Conservation (phyloP, 2,113 vertebrate species). For the Strix aluco region DNA sequence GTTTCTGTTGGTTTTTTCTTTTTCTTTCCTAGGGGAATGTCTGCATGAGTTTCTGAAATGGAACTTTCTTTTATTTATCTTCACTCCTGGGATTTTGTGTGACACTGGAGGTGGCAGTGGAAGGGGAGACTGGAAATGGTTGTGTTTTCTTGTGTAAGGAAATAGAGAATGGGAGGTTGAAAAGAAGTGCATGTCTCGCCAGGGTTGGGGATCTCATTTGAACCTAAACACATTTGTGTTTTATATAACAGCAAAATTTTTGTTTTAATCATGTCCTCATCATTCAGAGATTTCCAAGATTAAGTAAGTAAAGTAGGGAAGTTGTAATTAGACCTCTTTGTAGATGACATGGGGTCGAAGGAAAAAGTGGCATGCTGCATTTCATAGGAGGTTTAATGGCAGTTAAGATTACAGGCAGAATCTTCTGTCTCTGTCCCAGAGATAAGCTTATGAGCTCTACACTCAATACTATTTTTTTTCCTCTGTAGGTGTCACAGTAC, state of each 20-base stretch:
- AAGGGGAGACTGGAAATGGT: not conserved
- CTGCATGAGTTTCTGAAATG: not conserved
- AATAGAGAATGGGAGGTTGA: not conserved
- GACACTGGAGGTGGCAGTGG: not conserved
- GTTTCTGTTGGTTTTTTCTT: not conserved
- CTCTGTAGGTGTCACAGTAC: not conserved
- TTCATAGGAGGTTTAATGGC: not conserved
- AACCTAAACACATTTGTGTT: not conserved
- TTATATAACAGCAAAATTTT: not conserved
- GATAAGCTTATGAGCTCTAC: not conserved
- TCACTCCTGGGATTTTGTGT: not conserved
- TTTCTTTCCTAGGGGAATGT: not conserved
- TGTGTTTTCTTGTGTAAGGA: not conserved
- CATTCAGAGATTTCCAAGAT: not conserved
- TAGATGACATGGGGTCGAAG: not conserved
- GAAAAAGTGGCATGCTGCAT: not conserved
- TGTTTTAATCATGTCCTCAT: not conserved
- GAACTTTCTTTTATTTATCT: not conserved
- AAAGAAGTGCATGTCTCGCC: not conserved
- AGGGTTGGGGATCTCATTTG: not conserved
- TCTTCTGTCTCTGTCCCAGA: not conserved
- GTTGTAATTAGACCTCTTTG: not conserved
- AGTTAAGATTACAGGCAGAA: not conserved
- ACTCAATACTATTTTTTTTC: not conserved
- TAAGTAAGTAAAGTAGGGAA: not conserved